Percentiles rank a stretch among this genome's conserved stretches.
These are phyloP conservation scores for Drosophila orosa DNA, from an alignment of 1,140 invertebrate species.

Conservation along the genomic window DNA sequence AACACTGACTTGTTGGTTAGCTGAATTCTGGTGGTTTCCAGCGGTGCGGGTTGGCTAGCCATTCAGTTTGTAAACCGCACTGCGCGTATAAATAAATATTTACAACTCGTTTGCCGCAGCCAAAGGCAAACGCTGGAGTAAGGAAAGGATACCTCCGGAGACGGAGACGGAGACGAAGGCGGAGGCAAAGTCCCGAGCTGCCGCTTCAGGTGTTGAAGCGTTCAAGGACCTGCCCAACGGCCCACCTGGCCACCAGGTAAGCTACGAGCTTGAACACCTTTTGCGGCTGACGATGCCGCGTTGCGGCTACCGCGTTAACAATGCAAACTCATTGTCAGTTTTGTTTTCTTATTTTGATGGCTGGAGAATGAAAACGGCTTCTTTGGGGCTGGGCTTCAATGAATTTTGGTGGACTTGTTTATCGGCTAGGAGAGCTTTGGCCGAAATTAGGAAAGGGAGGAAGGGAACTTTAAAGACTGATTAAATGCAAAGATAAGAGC, in stretches of 20 bases:
- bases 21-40: slow-evolving; percentile 15
- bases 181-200: slow-evolving; percentile 22
- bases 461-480: slow-evolving; percentile 10
- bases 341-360: slow-evolving; percentile 49
- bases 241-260: slow-evolving; percentile 51
- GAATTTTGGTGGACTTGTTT: slow-evolving; percentile 45
- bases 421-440: slow-evolving; percentile 2
- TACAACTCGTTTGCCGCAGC: slow-evolving; percentile 82
- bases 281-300: slow-evolving; percentile 19
- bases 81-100: slow-evolving; percentile 81
- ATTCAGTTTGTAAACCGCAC: slow-evolving; percentile 75
- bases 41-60: slow-evolving; percentile 44
- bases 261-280: slow-evolving; percentile 72
- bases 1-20: slow-evolving; percentile 24
- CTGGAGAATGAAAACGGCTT: slow-evolving; percentile 33
- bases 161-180: slow-evolving; percentile 20
- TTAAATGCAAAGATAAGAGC: too few relatives aligned
- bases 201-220: slow-evolving; percentile 61
- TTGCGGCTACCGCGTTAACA: slow-evolving; percentile 58
- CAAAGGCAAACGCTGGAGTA: slow-evolving; percentile 62
- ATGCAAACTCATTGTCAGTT: slow-evolving; percentile 80
- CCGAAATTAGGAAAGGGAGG: not conserved
- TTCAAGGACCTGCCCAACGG: slow-evolving; percentile 64
- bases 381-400: slow-evolving; percentile 41
- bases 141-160: slow-evolving; percentile 29